Percentiles rank a stretch among this genome's conserved stretches.
These are phyloP conservation scores for Sorex maritimensis DNA, from an alignment of 2,797 vertebrate genomes.

Conservation along the genomic window DNA sequence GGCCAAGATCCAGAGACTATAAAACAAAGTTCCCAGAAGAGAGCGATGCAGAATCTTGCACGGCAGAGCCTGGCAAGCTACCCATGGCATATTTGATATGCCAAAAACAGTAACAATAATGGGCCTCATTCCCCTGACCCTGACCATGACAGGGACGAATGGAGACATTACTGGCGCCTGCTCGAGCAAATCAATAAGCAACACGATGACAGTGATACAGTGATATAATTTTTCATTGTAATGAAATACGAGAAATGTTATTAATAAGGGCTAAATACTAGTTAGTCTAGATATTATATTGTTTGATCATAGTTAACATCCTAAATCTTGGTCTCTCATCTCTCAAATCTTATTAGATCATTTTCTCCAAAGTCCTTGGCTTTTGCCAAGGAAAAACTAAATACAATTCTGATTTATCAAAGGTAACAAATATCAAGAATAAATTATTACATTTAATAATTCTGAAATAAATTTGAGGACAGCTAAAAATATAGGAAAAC, in stretches of 20 bases:
- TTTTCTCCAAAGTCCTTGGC: neutral
- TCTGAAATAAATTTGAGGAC: constrained; percentile 39
- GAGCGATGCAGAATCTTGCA: too few relatives aligned
- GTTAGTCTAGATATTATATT: neutral
- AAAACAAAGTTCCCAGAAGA: too few relatives aligned
- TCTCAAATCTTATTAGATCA: neutral
- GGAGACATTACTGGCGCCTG: too few relatives aligned
- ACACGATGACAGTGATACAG: too few relatives aligned
- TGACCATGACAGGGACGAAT: too few relatives aligned
- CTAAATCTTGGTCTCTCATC: neutral
- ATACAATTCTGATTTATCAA: constrained; percentile 3
- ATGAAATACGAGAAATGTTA: neutral
- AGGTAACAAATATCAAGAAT: constrained; percentile 22
- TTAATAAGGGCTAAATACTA: neutral
- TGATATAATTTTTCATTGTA: too few relatives aligned
- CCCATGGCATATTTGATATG: too few relatives aligned
- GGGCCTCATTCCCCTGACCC: too few relatives aligned
- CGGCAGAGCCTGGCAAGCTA: too few relatives aligned
- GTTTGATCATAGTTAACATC: neutral
- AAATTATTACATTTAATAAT: constrained; percentile 41
- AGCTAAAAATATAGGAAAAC: constrained; percentile 17
- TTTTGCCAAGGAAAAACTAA: constrained; percentile 40
- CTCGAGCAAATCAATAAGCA: too few relatives aligned
- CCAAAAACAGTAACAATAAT: too few relatives aligned
- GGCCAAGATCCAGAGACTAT: too few relatives aligned